Percentiles rank a stretch among this genome's conserved stretches.
These are phyloP conservation scores for Gonatopus flavifemur DNA, from an alignment of 1,140 invertebrate species.

Conservation along the genomic window DNA sequence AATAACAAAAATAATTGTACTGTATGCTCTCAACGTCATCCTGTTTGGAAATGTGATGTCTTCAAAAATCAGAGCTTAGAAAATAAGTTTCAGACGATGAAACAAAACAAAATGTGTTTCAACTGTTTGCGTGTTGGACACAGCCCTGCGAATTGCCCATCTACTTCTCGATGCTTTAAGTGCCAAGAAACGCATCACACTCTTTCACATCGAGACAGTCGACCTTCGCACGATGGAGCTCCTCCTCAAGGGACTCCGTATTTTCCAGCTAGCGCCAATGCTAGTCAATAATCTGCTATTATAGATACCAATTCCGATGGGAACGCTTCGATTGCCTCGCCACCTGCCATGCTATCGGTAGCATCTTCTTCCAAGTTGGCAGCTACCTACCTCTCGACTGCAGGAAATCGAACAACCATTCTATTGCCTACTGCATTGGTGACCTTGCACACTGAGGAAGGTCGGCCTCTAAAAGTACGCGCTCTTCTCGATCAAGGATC, in stretches of 20 bases:
- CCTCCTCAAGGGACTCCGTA: neutral
- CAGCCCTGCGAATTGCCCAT: neutral
- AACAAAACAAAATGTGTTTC: neutral
- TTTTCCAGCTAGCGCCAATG: neutral
- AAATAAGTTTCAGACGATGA: neutral
- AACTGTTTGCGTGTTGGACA: neutral
- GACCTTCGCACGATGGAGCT: neutral
- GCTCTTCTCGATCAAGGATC: conserved; percentile 19
- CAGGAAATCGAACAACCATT: neutral
- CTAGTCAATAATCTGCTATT: neutral
- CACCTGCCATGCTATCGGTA: neutral
- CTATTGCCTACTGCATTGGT: neutral
- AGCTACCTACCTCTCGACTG: neutral
- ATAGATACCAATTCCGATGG: neutral
- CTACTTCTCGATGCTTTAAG: conserved; percentile 1
- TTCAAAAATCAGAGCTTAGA: neutral
- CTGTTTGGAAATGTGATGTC: neutral
- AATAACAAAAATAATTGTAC: neutral
- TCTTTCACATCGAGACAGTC: conserved; percentile 7
- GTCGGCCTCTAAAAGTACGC: conserved; percentile 1
- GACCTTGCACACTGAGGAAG: neutral
- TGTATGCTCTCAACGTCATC: neutral
- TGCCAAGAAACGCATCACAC: conserved; percentile 19
- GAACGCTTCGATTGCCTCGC: neutral
- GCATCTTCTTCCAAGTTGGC: conserved; percentile 1